These are phyloP conservation scores for Virgularia gustaviana DNA, from an alignment of 92 coral and sea anemone genomes.

Conservation along the genomic window DNA sequence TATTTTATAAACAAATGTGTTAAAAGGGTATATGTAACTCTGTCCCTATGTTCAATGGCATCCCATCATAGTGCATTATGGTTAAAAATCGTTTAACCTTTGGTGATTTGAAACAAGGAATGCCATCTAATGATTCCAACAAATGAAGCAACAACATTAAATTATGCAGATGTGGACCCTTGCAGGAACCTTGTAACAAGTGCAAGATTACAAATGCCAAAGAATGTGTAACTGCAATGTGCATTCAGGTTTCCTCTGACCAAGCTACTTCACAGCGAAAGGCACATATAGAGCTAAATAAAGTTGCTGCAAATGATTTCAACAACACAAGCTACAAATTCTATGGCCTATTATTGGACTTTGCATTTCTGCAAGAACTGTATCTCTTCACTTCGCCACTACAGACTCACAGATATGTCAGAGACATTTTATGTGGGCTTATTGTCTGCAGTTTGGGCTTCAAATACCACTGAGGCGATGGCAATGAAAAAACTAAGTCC, in stretches of 20 bases:
- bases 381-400: too few relatives aligned
- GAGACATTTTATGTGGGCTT: conserved; percentile 14
- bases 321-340: neutral
- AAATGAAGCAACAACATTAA: conserved; percentile 19
- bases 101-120: too few relatives aligned
- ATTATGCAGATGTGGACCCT: too few relatives aligned
- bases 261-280: conserved; percentile 29
- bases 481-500: conserved; percentile 27
- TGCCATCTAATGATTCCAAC: conserved; percentile 21
- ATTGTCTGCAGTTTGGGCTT: conserved; percentile 43
- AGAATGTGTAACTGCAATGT: conserved; percentile 2
- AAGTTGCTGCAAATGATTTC: conserved; percentile 5
- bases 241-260: conserved; percentile 34
- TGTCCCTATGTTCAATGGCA: conserved; percentile 2
- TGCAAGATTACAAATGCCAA: too few relatives aligned
- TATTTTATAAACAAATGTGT: too few relatives aligned
- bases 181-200: too few relatives aligned
- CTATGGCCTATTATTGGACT: conserved; percentile 59
- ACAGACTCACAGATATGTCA: conserved; percentile 28
- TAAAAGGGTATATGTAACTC: too few relatives aligned
- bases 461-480: conserved; percentile 17
- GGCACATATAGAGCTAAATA: conserved; percentile 18
- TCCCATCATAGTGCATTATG: conserved; percentile 36
- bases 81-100: conserved; percentile 45
- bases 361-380: conserved; percentile 53